phyloP scores from a whole-genome alignment of 1,140 invertebrate genomes.

The Brachionus paranguensis region DNA sequence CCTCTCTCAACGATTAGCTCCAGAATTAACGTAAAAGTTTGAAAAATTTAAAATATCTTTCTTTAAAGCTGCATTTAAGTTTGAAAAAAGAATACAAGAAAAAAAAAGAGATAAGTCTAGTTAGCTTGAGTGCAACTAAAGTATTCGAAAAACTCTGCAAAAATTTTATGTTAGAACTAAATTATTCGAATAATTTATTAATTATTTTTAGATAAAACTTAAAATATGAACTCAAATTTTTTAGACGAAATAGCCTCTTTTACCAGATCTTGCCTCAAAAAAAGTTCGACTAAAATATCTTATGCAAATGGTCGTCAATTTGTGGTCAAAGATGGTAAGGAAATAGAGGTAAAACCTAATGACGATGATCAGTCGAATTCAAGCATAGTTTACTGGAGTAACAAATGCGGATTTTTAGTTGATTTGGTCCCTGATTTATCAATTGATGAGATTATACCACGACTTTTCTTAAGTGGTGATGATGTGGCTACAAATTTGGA shows the following conservation, averaged over 20 bases:
- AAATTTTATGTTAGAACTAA: not conserved
- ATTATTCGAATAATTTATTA: not conserved
- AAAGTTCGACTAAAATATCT: not conserved
- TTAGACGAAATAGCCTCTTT: not conserved
- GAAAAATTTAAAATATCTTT: too few species aligned
- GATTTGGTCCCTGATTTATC: not conserved
- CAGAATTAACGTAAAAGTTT: too few species aligned
- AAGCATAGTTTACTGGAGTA: constrained; percentile 1
- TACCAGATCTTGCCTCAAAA: not conserved
- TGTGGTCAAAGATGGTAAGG: not conserved
- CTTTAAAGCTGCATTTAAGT: too few species aligned
- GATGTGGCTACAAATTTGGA: not conserved
- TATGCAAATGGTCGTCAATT: not conserved
- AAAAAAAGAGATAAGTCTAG: too few species aligned
- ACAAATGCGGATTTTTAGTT: not conserved
- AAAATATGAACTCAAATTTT: not conserved
- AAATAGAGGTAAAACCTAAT: not conserved
- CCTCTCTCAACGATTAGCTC: too few species aligned
- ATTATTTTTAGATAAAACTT: not conserved
- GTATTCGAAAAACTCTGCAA: not conserved
- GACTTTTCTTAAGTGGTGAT: not conserved
- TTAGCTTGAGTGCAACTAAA: too few species aligned
- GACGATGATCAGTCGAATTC: not conserved
- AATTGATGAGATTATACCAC: constrained; percentile 4
- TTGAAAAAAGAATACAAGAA: too few species aligned